Evolutionary conservation across 2,113 vertebrate species (phyloP), one percentile per base, ranked within the genome.

Genomic region (Piprites chloris): DNA sequence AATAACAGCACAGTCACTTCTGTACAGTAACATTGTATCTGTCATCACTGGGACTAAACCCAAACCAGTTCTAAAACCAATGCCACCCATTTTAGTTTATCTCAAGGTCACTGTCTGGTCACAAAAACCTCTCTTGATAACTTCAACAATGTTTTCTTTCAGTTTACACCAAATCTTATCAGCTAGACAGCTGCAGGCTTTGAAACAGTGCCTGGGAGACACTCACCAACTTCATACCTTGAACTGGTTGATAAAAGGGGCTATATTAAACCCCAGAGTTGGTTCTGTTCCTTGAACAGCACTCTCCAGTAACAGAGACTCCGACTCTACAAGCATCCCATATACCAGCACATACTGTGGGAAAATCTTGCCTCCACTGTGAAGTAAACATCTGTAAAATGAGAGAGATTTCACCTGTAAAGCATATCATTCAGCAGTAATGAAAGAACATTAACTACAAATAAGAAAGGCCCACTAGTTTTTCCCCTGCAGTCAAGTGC

Each of bases 171-270:
- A 44, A 59, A 89, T n/a, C 20, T 20, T 28, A 84, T 49, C 33
- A 67, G 22, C 23, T n/a, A 19, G 52, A 27, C 44, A 87, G 66
- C 79, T 84, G 75, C 39, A 85, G 23, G 41, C 55, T 94, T 52
- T 93, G 62, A 63, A 89, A 82, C 8, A 35, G 30, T 59, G 35
- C 41, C 63, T 81, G 39, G 47, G 66, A 79, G 47, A 32, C 28
- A 76, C 14, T 27, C 46, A 42, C 22, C 55, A 76, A 56, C 30
- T 79, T 75, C 97, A 77, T 97, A 99, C 99, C 93, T 99, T 99
- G 97, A 99, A 99, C 86, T 99, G 99, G 97, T 99, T 99, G 97
- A 99, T 99, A 89, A 99, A 99, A 62, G 99, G 99, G 24, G 99
- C 99, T 41, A 99, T 99, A 66, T 98, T 98, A 88, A 99, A 98